A percentile compares a stretch with the other conserved stretches of the same genome.
Conservation (phyloP, 2,113 vertebrate species). For the Phalacrocorax pelagicus region DNA sequence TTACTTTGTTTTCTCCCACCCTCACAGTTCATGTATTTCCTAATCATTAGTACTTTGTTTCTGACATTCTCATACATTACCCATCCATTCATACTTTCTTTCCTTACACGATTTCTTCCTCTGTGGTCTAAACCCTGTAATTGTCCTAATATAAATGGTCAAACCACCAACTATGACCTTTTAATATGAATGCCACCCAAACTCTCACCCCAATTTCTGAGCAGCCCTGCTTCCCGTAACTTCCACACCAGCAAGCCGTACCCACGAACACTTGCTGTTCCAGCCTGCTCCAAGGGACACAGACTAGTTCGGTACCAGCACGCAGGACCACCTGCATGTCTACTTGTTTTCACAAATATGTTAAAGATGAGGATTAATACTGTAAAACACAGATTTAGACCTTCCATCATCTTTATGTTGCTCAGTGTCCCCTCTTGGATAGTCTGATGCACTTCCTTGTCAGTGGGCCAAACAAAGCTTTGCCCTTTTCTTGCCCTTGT, state of each 20-base stretch:
- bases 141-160: rapidly evolving
- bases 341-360: not conserved
- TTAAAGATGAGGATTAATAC: not conserved
- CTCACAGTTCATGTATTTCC: not conserved
- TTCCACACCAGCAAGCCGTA: rapidly evolving
- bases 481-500: not conserved
- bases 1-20: not conserved
- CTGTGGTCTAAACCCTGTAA: not conserved
- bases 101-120: rapidly evolving
- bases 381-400: not conserved
- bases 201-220: not conserved
- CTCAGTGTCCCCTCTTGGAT: not conserved
- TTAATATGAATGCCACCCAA: rapidly evolving
- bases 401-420: not conserved
- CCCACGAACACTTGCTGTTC: rapidly evolving
- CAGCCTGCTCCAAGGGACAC: not conserved
- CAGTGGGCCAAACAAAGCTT: not conserved
- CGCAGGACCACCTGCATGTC: rapidly evolving
- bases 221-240: not conserved
- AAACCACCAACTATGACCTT: not conserved
- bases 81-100: no score
- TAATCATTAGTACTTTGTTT: not conserved
- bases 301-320: not conserved
- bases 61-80: not conserved
- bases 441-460: not conserved